Base-by-base conservation (phyloP, 2,888 invertebrate species). In the Agelastica alni region DNA sequence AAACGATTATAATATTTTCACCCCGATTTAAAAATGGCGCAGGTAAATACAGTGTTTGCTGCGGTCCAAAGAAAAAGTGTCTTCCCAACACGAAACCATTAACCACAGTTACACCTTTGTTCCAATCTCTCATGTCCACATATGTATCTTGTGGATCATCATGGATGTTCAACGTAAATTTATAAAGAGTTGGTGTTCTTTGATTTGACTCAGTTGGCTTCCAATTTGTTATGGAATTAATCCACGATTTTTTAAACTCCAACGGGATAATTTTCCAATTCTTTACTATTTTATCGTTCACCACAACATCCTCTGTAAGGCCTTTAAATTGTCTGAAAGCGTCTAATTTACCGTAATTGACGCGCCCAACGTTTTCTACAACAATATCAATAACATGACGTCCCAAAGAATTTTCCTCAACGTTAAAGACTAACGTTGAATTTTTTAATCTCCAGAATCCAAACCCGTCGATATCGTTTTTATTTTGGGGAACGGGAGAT, bases 71-170 rank as follows among this genome's bases (percentile, higher is more conserved):
- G 0, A 86, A 85, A 87, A 91, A 92, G 75, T 93, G 93, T 32
- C 94, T 81, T 0, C 93, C 93, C 17, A 95, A 79, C 72, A 93
- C 91, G 66, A 88, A 83, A 0, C 88, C 89, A 70, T 95, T 95
- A 1, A 94, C 77, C 74, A 90, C 88, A 1, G 88, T 59, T 14
- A 62, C 46, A 6, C 62, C 62, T 47, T 60, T 62, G 3, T 51
- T 59, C 62, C 62, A 62, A 10, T n/a, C 30, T 12, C 49, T 55
- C 59, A 60, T 57, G 44, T 62, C 62, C 12, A 62, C 6, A 31
- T 53, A 62, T 17, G 60, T 60, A 47, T 62, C 62, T 3, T 31
- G 6, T 1, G 49, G 14, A 1, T 55, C 30, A 3, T 55, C 37
- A 7, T 57, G 41, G 16, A 62, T 3, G 13, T 37, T 9, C 9